phyloP scores from a whole-genome alignment of 1,140 invertebrate genomes.

The Wiebesia pumilae region DNA sequence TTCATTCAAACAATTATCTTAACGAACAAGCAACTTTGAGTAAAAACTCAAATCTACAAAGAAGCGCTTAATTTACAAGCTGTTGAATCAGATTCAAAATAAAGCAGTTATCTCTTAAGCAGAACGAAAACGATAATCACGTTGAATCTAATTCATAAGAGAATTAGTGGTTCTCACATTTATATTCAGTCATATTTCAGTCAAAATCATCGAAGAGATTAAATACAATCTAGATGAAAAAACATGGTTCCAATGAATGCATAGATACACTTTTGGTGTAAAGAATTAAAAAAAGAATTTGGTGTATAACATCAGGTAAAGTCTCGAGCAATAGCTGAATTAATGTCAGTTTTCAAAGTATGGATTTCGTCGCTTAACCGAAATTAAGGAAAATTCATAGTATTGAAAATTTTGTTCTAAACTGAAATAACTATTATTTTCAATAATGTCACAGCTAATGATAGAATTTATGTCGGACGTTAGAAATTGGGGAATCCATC shows the following conservation, averaged over 20 bases:
- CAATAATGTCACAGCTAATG: not conserved
- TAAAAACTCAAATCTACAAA: not conserved
- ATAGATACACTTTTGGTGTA: too few relatives aligned
- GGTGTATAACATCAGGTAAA: too few relatives aligned
- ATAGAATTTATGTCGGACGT: not conserved
- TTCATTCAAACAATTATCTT: conserved; percentile 18
- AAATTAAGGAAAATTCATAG: not conserved
- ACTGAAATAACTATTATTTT: not conserved
- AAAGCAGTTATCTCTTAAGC: not conserved
- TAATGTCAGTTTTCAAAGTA: not conserved
- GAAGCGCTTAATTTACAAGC: conserved; percentile 2
- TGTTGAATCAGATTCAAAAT: not conserved
- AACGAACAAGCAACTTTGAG: not conserved
- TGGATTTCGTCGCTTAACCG: not conserved
- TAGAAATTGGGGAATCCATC: not conserved
- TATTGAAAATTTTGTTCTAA: not conserved
- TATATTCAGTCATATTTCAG: not conserved
- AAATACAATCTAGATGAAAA: too few relatives aligned
- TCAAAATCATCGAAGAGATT: too few relatives aligned
- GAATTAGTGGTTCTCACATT: not conserved
- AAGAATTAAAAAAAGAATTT: too few relatives aligned
- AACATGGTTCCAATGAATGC: too few relatives aligned
- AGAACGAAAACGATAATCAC: not conserved
- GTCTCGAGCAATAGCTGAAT: too few relatives aligned
- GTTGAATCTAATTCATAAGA: not conserved